Percentiles rank a stretch among this genome's conserved stretches.
These are phyloP conservation scores for Rhinella marina DNA, from an alignment of 2,797 vertebrate species.

Conservation along the genomic window DNA sequence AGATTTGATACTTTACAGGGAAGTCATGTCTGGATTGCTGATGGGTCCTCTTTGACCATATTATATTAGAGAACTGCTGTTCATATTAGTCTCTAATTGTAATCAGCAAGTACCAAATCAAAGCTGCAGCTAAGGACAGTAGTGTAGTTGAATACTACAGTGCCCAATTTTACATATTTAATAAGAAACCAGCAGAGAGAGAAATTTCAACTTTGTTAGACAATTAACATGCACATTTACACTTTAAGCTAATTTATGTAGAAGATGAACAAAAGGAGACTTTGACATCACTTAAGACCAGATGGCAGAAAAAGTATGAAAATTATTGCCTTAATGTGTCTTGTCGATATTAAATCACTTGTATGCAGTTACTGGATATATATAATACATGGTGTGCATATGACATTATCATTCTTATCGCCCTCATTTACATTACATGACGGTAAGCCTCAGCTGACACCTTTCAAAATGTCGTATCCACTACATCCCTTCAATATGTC, in stretches of 20 bases:
- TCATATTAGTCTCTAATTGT: background rate
- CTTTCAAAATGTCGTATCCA: background rate
- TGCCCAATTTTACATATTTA: background rate
- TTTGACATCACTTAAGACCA: conserved; percentile 5
- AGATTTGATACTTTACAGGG: background rate
- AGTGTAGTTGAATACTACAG: background rate
- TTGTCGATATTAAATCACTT: conserved; percentile 1
- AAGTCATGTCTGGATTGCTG: background rate
- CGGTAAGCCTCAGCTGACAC: background rate
- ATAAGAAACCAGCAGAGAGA: background rate
- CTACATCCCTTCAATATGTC: background rate
- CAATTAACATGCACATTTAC: conserved; percentile 14
- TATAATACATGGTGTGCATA: conserved; percentile 4
- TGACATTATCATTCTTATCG: background rate
- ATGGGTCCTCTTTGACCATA: background rate
- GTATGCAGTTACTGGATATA: background rate
- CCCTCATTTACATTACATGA: background rate
- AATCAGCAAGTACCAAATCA: background rate
- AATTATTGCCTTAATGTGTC: conserved; percentile 5
- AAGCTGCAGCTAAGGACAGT: background rate
- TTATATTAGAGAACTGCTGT: background rate
- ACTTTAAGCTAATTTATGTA: conserved; percentile 7
- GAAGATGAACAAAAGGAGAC: conserved; percentile 12
- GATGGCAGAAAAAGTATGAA: conserved; percentile 3
- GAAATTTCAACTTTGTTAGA: background rate